Conservation (phyloP, 2,888 invertebrate species). For the Trissonchulus latispiculum region DNA sequence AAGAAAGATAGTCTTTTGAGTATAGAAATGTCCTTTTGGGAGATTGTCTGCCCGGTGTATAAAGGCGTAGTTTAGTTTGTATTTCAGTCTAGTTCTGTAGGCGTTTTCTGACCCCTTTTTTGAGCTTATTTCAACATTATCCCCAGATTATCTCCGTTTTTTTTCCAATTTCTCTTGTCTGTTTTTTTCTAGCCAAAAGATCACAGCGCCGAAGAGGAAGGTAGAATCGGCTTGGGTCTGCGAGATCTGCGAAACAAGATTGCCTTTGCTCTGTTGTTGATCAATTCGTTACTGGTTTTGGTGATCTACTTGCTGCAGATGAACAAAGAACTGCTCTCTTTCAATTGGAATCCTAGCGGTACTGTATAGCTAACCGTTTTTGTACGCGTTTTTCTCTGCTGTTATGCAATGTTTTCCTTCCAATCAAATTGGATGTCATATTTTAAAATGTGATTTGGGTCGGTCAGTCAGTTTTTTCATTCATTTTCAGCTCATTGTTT, state of each 20-base stretch:
- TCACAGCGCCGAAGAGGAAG: conserved; percentile 33
- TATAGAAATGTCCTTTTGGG: too few relatives aligned
- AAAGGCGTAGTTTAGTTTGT: conserved; percentile 4
- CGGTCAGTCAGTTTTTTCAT: too few relatives aligned
- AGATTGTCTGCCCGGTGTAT: too few relatives aligned
- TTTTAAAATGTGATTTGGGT: too few relatives aligned
- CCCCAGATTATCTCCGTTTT: too few relatives aligned
- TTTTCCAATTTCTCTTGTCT: background rate
- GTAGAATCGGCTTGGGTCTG: conserved; percentile 55
- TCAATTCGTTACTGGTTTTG: conserved; percentile 94
- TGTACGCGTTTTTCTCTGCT: too few relatives aligned
- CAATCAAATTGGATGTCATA: too few relatives aligned
- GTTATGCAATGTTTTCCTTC: too few relatives aligned
- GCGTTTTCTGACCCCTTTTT: background rate
- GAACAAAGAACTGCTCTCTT: conserved; percentile 87
- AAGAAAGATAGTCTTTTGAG: too few relatives aligned
- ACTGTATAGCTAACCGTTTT: too few relatives aligned
- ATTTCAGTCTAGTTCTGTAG: background rate
- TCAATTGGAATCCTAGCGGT: conserved; percentile 59
- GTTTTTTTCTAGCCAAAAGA: conserved; percentile 33
- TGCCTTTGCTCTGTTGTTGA: conserved; percentile 92
- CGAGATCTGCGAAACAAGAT: conserved; percentile 80
- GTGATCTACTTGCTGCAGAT: conserved; percentile 96
- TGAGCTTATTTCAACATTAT: background rate
- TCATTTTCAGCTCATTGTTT: too few relatives aligned